These are phyloP conservation scores for Drosophila tanythrix DNA, from an alignment of 2,888 invertebrate species.

Conservation along the genomic window DNA sequence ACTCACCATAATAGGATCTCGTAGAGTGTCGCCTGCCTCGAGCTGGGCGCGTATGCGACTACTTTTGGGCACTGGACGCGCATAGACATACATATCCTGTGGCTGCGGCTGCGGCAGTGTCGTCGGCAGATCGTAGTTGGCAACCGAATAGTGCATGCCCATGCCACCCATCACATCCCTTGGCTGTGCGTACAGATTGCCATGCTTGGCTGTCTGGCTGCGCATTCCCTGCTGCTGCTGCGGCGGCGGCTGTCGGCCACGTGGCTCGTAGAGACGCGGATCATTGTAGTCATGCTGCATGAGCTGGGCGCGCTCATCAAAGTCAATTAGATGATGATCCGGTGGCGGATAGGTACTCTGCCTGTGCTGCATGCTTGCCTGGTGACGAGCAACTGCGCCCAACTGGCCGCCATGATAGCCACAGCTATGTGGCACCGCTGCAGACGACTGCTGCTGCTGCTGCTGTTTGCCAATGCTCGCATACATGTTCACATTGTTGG, in stretches of 20 bases:
- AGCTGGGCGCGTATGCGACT: conserved; percentile 48
- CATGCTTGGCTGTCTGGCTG: conserved; percentile 19
- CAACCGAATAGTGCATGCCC: conserved; percentile 22
- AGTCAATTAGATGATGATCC: conserved; percentile 83
- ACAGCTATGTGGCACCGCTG: conserved; percentile 62
- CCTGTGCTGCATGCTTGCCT: conserved; percentile 62
- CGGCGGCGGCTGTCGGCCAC: conserved; percentile 18
- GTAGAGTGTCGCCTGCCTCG: conserved; percentile 33
- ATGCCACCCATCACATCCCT: conserved; percentile 42
- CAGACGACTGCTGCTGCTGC: conserved; percentile 26
- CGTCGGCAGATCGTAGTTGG: conserved; percentile 58
- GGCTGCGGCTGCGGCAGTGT: conserved; percentile 46
- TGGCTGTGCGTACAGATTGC: conserved; percentile 55
- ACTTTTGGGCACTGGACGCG: conserved; percentile 72
- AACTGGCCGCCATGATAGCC: conserved; percentile 60
- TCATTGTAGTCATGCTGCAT: conserved; percentile 77
- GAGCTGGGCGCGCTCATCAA: conserved; percentile 81
- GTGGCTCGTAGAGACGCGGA: conserved; percentile 59
- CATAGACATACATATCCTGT: conserved; percentile 78
- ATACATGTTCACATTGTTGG: conserved; percentile 59
- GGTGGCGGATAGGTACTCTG: conserved; percentile 78
- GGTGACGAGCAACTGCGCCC: conserved; percentile 7
- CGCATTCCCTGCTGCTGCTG: conserved; percentile 23
- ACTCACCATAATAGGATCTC: conserved; percentile 71
- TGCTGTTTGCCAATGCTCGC: conserved; percentile 67